These are phyloP conservation scores for Saturnia japonica DNA, from an alignment of 2,888 invertebrate genomes.

Conservation along the genomic window DNA sequence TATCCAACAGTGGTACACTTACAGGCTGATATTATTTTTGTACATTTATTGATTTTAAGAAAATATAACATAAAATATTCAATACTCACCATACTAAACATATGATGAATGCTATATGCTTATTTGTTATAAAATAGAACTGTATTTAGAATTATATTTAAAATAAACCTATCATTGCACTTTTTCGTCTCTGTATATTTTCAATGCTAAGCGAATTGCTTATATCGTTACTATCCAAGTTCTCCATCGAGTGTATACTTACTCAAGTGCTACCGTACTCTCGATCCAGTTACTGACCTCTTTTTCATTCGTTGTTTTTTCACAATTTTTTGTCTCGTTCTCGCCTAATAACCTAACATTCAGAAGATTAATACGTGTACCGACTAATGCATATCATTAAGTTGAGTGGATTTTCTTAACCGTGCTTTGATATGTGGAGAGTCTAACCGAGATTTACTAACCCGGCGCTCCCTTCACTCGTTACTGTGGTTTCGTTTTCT, in stretches of 20 bases:
- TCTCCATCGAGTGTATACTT: conserved; percentile 38
- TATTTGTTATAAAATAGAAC: neutral
- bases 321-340: conserved; percentile 52
- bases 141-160: no score
- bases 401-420: conserved; percentile 60
- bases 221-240: conserved; percentile 24
- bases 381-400: conserved; percentile 77
- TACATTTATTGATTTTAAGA: no score
- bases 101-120: neutral
- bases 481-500: conserved; percentile 9
- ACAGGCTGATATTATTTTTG: no score
- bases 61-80: no score
- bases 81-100: neutral
- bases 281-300: conserved; percentile 76
- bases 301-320: conserved; percentile 54
- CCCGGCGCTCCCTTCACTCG: conserved; percentile 10
- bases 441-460: conserved; percentile 5
- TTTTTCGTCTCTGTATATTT: no score
- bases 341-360: conserved; percentile 66
- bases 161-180: no score
- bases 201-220: neutral
- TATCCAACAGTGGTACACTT: no score
- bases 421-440: conserved; percentile 13
- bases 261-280: conserved; percentile 57
- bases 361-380: conserved; percentile 66